A percentile compares a stretch with the other conserved stretches of the same genome.
Evolutionary conservation across 2,888 invertebrate genomes (phyloP).

Genomic region (Coleophora deauratella): DNA sequence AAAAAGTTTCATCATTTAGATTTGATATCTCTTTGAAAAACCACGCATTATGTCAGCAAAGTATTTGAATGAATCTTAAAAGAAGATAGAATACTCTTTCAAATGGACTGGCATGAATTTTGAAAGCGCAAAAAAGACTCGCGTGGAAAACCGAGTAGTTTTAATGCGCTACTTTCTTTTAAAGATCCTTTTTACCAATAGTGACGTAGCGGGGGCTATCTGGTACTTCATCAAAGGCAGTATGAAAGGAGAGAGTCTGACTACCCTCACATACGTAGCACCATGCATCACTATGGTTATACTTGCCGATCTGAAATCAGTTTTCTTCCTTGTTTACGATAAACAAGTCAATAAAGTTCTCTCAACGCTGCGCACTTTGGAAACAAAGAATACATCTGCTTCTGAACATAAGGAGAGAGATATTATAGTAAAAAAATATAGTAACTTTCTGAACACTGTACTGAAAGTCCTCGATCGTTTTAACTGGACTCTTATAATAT

Average conservation of each 20-base stretch:
- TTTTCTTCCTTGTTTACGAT: slow-evolving; percentile 23
- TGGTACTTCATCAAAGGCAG: slow-evolving; percentile 30
- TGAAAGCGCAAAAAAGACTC: slow-evolving; percentile 16
- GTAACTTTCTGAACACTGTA: slow-evolving; percentile 27
- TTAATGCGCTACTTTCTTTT: slow-evolving; percentile 16
- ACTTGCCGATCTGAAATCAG: slow-evolving; percentile 23
- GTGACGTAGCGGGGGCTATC: slow-evolving; percentile 27
- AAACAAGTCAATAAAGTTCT: slow-evolving; percentile 22
- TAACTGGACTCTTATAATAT: slow-evolving; percentile 22
- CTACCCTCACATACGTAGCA: slow-evolving; percentile 28
- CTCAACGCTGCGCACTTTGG: slow-evolving; percentile 23
- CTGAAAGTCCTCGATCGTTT: slow-evolving; percentile 29
- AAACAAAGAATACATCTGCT: slow-evolving; percentile 15
- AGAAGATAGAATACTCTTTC: slow-evolving; percentile 25
- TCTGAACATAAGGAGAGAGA: neutral
- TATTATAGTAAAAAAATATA: slow-evolving; percentile 24
- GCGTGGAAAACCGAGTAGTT: slow-evolving; percentile 6
- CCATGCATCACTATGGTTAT: slow-evolving; percentile 31
- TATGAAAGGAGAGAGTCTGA: slow-evolving; percentile 25
- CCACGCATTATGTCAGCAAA: no score
- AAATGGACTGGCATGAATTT: slow-evolving; percentile 28
- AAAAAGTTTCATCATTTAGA: no score
- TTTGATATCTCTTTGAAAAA: no score
- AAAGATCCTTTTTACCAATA: slow-evolving; percentile 32
- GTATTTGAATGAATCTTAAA: slow-evolving; percentile 18